Percentiles rank a stretch among this genome's conserved stretches.
These are phyloP conservation scores for Gymnobelideus leadbeateri DNA, from an alignment of 2,113 vertebrate species.

Conservation along the genomic window DNA sequence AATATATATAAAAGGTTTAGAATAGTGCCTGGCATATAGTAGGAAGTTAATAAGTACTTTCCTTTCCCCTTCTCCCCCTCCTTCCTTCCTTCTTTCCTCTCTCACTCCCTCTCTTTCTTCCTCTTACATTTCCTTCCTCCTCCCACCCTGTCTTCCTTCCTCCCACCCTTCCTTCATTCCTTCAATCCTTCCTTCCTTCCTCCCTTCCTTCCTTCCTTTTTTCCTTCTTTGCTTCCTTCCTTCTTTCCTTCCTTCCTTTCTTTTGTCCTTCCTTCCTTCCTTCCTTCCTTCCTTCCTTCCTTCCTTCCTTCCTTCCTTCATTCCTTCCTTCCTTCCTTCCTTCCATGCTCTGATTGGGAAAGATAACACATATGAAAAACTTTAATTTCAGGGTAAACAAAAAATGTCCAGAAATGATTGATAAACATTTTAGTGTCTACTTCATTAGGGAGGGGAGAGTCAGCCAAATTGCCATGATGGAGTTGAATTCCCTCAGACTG, in stretches of 20 bases:
- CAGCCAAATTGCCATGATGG: neutral
- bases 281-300: neutral
- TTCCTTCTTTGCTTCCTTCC: neutral
- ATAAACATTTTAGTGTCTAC: neutral
- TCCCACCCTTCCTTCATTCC: neutral
- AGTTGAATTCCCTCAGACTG: neutral
- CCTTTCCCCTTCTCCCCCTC: neutral
- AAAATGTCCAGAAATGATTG: neutral
- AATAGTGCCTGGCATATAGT: neutral
- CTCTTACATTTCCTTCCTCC: neutral
- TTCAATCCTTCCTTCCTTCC: neutral
- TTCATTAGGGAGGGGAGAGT: neutral
- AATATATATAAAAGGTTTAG: neutral
- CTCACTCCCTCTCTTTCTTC: neutral
- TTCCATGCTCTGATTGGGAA: neutral
- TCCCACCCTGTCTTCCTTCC: neutral
- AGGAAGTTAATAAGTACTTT: neutral
- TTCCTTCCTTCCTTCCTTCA: accelerated
- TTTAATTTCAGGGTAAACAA: neutral
- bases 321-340: neutral
- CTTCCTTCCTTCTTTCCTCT: neutral
- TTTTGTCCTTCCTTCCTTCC: neutral
- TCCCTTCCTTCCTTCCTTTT: too few relatives aligned
- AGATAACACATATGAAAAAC: neutral
- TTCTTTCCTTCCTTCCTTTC: neutral